Conservation (phyloP, 2,888 invertebrate genomes). For the Ophraella communa region DNA sequence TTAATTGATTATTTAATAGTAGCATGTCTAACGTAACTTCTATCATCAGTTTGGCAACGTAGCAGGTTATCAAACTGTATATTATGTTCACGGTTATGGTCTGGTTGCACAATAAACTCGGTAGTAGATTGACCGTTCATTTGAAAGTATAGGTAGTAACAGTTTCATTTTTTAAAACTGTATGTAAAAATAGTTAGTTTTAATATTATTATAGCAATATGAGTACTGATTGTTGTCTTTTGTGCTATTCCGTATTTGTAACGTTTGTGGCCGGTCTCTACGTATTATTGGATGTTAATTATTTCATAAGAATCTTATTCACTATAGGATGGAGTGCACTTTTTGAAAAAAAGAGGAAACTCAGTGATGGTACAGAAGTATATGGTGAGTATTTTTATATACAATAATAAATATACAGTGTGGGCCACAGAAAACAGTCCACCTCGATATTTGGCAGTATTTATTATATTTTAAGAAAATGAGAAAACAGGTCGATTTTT, state of each 20-base stretch:
- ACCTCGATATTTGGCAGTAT: too few relatives aligned
- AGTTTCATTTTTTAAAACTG: background rate
- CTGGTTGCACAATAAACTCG: background rate
- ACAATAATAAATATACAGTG: too few relatives aligned
- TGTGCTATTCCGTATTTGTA: constrained; percentile 55
- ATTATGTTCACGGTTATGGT: background rate
- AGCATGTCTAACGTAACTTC: background rate
- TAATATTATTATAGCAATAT: background rate
- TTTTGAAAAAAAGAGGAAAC: constrained; percentile 73
- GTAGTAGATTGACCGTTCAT: background rate
- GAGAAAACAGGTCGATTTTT: too few relatives aligned
- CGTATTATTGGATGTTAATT: constrained; percentile 79
- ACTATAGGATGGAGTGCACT: constrained; percentile 73
- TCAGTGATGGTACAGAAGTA: constrained; percentile 74
- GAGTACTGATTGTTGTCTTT: constrained; percentile 43
- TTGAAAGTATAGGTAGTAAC: background rate
- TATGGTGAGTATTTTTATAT: constrained; percentile 70
- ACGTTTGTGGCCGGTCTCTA: constrained; percentile 66
- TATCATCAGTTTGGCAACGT: background rate
- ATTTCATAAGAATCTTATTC: constrained; percentile 75
- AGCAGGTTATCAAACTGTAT: constrained; percentile 12
- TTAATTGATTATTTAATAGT: too few relatives aligned
- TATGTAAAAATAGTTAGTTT: background rate
- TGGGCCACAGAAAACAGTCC: too few relatives aligned
- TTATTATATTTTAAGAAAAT: too few relatives aligned